phyloP scores from a whole-genome alignment of 2,888 invertebrate species.

The Elegia similella region DNA sequence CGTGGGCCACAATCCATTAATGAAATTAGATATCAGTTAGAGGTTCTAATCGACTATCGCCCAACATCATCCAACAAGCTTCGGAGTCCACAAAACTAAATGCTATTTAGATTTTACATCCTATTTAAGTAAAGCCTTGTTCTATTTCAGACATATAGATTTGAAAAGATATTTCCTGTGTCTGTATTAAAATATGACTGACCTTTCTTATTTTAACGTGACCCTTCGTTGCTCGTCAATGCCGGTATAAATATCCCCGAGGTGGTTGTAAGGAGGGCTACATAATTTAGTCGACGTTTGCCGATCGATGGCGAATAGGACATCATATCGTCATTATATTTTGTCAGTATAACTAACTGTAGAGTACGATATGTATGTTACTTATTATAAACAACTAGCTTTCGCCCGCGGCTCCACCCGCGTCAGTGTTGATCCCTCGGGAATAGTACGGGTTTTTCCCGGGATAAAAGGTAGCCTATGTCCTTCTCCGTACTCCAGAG shows the following conservation, averaged over 20 bases:
- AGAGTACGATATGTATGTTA: too few relatives aligned
- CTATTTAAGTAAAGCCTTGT: not conserved
- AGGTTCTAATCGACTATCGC: conserved; percentile 11
- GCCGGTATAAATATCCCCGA: conserved; percentile 57
- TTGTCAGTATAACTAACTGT: not conserved
- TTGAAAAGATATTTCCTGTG: not conserved
- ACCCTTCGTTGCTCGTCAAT: conserved; percentile 44
- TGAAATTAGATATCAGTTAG: conserved; percentile 32
- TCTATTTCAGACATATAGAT: not conserved
- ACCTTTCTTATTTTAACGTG: conserved; percentile 52
- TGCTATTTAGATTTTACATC: not conserved
- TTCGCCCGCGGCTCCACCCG: too few relatives aligned
- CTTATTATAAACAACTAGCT: too few relatives aligned
- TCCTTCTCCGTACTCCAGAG: too few relatives aligned
- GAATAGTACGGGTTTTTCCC: too few relatives aligned
- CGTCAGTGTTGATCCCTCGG: too few relatives aligned
- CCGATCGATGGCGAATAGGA: conserved; percentile 57
- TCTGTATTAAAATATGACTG: conserved; percentile 39
- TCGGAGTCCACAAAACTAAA: not conserved
- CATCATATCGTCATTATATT: conserved; percentile 23
- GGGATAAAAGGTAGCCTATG: too few relatives aligned
- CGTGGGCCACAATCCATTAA: conserved; percentile 34
- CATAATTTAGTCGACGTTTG: conserved; percentile 58
- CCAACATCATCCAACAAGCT: not conserved
- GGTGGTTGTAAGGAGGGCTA: conserved; percentile 47